phyloP scores from a whole-genome alignment of 1,140 invertebrate genomes.

The Caerostris extrusa region DNA sequence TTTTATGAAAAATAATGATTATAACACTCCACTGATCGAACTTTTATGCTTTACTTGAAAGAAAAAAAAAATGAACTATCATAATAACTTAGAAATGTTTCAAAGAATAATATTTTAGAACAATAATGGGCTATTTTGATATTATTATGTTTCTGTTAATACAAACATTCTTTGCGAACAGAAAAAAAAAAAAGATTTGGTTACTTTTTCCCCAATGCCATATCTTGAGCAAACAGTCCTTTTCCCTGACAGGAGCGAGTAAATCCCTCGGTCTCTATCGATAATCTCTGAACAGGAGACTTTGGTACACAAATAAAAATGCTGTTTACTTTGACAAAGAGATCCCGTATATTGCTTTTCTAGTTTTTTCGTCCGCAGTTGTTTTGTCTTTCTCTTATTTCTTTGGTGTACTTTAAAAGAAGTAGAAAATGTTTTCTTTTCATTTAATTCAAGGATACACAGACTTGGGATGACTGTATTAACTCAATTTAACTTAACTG shows the following conservation, averaged over 20 bases:
- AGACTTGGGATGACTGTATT: no score
- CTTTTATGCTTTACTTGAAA: no score
- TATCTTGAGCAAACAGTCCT: background rate
- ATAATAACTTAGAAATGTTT: no score
- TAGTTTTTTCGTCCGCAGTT: background rate
- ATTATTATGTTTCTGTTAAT: background rate
- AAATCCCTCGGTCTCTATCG: background rate
- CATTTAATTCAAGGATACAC: no score
- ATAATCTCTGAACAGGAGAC: background rate
- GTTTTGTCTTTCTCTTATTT: background rate
- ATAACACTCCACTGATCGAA: no score
- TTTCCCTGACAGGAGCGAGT: background rate
- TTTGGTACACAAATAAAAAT: constrained; percentile 7
- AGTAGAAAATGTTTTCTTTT: no score
- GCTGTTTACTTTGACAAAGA: background rate
- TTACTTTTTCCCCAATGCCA: background rate
- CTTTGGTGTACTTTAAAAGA: no score
- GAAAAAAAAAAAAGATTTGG: background rate
- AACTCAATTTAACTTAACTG: no score
- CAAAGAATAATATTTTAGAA: background rate
- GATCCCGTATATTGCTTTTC: background rate
- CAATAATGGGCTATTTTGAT: background rate
- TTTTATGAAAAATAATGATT: no score
- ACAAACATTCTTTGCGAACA: background rate
- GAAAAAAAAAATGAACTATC: no score